These are phyloP conservation scores for Scaptomyza tumidula DNA, from an alignment of 2,888 invertebrate species.

Conservation along the genomic window DNA sequence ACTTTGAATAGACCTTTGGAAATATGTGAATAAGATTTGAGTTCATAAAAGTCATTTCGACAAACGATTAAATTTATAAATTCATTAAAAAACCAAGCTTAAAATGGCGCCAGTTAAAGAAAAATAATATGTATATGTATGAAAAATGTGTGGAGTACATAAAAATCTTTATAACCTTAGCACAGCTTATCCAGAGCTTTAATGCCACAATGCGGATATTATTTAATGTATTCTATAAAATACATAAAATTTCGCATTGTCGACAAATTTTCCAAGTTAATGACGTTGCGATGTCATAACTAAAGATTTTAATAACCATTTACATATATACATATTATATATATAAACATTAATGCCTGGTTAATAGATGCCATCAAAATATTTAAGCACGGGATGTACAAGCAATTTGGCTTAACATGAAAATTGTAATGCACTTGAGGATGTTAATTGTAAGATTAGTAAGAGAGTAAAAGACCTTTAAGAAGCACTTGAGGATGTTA, in stretches of 20 bases:
- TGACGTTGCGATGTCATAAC: slow-evolving; percentile 8
- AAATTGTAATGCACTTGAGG: slow-evolving; percentile 11
- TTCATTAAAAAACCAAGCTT: slow-evolving; percentile 53
- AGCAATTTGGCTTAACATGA: slow-evolving; percentile 7
- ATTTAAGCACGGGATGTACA: slow-evolving; percentile 34
- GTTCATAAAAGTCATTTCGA: slow-evolving; percentile 56
- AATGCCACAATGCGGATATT: slow-evolving; percentile 20
- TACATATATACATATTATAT: background rate
- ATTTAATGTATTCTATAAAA: slow-evolving; percentile 38
- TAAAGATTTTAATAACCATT: slow-evolving; percentile 19
- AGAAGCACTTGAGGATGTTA: background rate
- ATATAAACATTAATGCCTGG: slow-evolving; percentile 44
- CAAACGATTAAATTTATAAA: slow-evolving; percentile 60
- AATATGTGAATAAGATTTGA: slow-evolving; percentile 16
- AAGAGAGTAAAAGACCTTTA: background rate
- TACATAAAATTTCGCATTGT: slow-evolving; percentile 32
- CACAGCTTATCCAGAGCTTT: slow-evolving; percentile 8
- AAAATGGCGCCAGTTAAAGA: slow-evolving; percentile 60
- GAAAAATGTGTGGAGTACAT: background rate
- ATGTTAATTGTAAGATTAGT: background rate
- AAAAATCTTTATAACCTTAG: slow-evolving; percentile 20
- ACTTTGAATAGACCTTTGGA: slow-evolving; percentile 10
- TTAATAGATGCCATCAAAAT: slow-evolving; percentile 63
- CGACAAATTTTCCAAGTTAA: background rate
- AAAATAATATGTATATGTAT: slow-evolving; percentile 1